Conservation (phyloP, 2,113 vertebrate species). For the Spea bombifrons region DNA sequence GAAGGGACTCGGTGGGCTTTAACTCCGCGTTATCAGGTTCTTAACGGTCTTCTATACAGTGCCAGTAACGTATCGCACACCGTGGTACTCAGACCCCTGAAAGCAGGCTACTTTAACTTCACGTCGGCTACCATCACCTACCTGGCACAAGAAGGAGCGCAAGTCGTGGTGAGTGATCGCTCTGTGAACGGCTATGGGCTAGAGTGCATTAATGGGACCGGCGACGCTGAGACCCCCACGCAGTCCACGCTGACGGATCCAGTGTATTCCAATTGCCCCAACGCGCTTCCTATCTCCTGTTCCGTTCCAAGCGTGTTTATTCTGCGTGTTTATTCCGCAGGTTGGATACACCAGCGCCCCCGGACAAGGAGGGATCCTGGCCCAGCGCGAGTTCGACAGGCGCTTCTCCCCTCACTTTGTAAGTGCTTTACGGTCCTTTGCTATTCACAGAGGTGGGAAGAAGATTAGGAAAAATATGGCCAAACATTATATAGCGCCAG, state of each 20-base stretch:
- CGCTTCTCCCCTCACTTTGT: slow-evolving; percentile 96
- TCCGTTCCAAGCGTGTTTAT: no score
- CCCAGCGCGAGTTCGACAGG: slow-evolving; percentile 89
- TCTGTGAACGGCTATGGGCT: neutral
- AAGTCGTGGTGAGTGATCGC: slow-evolving; percentile 79
- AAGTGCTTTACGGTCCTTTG: slow-evolving; percentile 55
- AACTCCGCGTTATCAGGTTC: slow-evolving; percentile 24
- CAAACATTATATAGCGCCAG: no score
- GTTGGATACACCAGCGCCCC: slow-evolving; percentile 91
- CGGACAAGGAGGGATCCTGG: slow-evolving; percentile 91
- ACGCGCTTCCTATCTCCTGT: neutral
- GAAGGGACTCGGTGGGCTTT: neutral
- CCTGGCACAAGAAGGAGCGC: slow-evolving; percentile 86
- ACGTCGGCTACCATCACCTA: slow-evolving; percentile 90
- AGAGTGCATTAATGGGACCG: neutral
- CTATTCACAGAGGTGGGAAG: no score
- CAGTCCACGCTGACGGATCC: neutral
- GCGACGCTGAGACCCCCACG: neutral
- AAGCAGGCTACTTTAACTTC: slow-evolving; percentile 95
- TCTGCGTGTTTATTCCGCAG: slow-evolving; percentile 55
- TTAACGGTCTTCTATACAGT: slow-evolving; percentile 64
- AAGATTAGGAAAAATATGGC: no score
- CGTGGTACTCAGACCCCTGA: slow-evolving; percentile 88
- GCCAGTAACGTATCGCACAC: slow-evolving; percentile 95
- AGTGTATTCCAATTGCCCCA: neutral